These are phyloP conservation scores for Drosophila neutralis DNA, from an alignment of 2,888 invertebrate species.

Conservation along the genomic window DNA sequence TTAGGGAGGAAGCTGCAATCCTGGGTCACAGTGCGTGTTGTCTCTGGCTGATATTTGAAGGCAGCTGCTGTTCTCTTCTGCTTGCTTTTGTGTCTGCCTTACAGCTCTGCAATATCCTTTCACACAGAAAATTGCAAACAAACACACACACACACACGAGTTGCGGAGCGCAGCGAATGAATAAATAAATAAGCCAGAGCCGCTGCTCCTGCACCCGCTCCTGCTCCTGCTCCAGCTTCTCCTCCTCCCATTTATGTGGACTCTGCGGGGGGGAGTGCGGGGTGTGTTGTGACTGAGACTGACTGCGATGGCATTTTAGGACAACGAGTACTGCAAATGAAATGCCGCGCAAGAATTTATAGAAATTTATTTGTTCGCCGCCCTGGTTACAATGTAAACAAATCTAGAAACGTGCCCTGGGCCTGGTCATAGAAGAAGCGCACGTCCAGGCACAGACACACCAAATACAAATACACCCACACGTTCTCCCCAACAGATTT, in stretches of 20 bases:
- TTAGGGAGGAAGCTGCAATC: slow-evolving; percentile 27
- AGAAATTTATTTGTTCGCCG: slow-evolving; percentile 76
- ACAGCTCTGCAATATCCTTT: slow-evolving; percentile 71
- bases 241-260: background rate
- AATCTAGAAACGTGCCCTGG: slow-evolving; percentile 72
- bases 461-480: slow-evolving; percentile 39
- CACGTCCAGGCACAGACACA: slow-evolving; percentile 35
- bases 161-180: slow-evolving; percentile 68
- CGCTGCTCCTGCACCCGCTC: slow-evolving; percentile 20
- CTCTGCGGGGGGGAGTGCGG: slow-evolving; percentile 13
- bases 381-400: slow-evolving; percentile 73
- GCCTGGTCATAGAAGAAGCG: slow-evolving; percentile 52
- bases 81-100: slow-evolving; percentile 69
- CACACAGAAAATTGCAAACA: slow-evolving; percentile 77
- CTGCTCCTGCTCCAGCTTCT: background rate
- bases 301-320: slow-evolving; percentile 68
- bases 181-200: slow-evolving; percentile 75
- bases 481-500: slow-evolving; percentile 8
- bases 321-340: slow-evolving; percentile 68
- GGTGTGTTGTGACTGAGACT: slow-evolving; percentile 57
- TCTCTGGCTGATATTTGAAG: slow-evolving; percentile 44
- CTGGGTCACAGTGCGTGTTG: slow-evolving; percentile 58
- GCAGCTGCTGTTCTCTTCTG: slow-evolving; percentile 44
- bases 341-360: slow-evolving; percentile 80
- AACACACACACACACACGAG: slow-evolving; percentile 52